Conservation (phyloP, 2,797 vertebrate species). For the Pseudocheirus occidentalis region DNA sequence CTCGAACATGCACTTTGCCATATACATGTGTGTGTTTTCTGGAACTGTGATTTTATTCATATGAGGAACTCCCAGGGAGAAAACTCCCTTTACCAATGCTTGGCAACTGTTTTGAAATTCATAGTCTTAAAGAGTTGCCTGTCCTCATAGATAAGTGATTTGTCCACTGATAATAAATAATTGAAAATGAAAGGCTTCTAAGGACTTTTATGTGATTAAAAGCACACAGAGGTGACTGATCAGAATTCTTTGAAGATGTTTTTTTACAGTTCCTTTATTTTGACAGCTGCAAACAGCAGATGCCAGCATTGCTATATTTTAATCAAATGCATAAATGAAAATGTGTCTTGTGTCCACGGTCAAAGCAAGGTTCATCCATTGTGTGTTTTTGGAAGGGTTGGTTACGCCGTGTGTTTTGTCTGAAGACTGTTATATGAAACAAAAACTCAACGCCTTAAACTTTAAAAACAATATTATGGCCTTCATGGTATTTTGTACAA, state of each 20-base stretch:
- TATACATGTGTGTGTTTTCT: neutral
- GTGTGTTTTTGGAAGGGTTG: neutral
- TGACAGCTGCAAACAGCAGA: neutral
- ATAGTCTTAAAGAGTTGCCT: neutral
- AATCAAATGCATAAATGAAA: neutral
- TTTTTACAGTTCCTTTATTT: slow-evolving; percentile 16
- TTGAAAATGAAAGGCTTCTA: neutral
- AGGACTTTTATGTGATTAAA: slow-evolving; percentile 18
- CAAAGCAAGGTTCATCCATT: neutral
- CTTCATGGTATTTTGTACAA: neutral
- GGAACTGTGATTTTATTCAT: neutral
- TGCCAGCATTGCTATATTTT: neutral
- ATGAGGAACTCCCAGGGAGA: neutral
- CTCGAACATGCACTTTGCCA: neutral
- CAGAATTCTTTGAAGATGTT: neutral
- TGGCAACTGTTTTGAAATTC: neutral
- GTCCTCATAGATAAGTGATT: neutral
- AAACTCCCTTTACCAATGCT: neutral
- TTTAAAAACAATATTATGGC: neutral
- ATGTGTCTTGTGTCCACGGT: slow-evolving; percentile 10
- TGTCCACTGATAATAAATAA: neutral
- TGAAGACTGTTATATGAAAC: neutral
- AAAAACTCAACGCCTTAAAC: neutral
- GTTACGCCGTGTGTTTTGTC: neutral
- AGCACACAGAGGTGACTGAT: neutral